Percentiles rank a stretch among this genome's conserved stretches.
Evolutionary conservation across 1,140 invertebrate species (phyloP).

Genomic region (Scaptomyza pallida): DNA sequence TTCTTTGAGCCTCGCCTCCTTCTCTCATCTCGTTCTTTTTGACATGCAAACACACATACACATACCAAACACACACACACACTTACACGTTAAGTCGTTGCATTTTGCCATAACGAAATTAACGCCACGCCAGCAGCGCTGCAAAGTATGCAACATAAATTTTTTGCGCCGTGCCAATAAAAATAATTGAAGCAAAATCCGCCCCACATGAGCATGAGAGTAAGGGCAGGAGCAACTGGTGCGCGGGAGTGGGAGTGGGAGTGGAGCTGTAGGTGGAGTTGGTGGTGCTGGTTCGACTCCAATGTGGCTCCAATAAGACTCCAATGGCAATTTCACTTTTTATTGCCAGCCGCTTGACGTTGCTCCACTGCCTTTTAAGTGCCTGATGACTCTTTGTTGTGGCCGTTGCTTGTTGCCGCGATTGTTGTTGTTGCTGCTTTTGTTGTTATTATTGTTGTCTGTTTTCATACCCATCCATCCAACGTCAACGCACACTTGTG

Average conservation of each 20-base stretch:
- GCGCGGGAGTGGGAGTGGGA: not conserved
- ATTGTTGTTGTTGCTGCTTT: slow-evolving; percentile 14
- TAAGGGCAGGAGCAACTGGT: not conserved
- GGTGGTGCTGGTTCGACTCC: slow-evolving; percentile 20
- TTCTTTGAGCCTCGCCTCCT: slow-evolving; percentile 30
- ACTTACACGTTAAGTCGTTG: slow-evolving; percentile 63
- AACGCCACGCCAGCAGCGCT: slow-evolving; percentile 65
- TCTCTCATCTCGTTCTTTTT: not conserved
- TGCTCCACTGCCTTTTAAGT: slow-evolving; percentile 68
- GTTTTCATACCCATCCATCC: slow-evolving; percentile 40
- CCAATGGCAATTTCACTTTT: slow-evolving; percentile 70
- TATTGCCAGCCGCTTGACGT: slow-evolving; percentile 52
- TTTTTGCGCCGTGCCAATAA: slow-evolving; percentile 75
- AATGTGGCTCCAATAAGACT: slow-evolving; percentile 48
- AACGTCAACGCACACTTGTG: slow-evolving; percentile 59
- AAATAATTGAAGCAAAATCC: slow-evolving; percentile 75
- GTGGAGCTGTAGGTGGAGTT: not conserved
- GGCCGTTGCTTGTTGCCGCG: slow-evolving; percentile 47
- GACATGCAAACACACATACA: not conserved
- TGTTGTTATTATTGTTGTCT: slow-evolving; percentile 22
- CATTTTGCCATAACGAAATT: slow-evolving; percentile 79
- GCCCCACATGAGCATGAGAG: slow-evolving; percentile 19
- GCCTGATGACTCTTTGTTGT: slow-evolving; percentile 65
- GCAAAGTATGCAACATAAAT: slow-evolving; percentile 79
- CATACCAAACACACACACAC: slow-evolving; percentile 2